These are phyloP conservation scores for Psephotus haematonotus DNA, from an alignment of 2,113 vertebrate species.

Conservation along the genomic window DNA sequence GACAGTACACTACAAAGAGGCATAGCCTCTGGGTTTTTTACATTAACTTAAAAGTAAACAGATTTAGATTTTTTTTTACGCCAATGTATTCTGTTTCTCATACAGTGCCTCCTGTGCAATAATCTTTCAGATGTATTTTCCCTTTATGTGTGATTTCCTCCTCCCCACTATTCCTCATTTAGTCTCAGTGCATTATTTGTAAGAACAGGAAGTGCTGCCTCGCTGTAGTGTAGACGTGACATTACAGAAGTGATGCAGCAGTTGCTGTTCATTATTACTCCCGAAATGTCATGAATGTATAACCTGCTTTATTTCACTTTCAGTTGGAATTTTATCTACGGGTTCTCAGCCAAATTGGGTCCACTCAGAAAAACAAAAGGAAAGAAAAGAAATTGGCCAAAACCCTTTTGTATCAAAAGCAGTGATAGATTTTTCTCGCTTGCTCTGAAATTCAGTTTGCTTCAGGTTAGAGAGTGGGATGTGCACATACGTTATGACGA, in stretches of 20 bases:
- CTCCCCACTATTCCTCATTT: slow-evolving; percentile 13
- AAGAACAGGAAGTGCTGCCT: slow-evolving; percentile 44
- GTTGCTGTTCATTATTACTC: slow-evolving; percentile 1
- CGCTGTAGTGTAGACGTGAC: not conserved
- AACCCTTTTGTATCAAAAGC: slow-evolving; percentile 5
- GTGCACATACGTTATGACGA: not conserved
- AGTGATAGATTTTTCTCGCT: not conserved
- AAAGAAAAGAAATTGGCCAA: not conserved
- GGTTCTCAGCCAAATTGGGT: slow-evolving; percentile 15
- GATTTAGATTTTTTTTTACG: slow-evolving; percentile 43
- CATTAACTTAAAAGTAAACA: slow-evolving; percentile 54
- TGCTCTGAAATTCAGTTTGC: not conserved
- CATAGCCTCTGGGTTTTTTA: slow-evolving; percentile 38
- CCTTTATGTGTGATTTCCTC: not conserved
- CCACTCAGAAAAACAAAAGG: not conserved
- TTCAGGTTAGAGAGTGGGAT: not conserved
- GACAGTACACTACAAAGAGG: slow-evolving; percentile 71
- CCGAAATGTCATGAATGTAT: slow-evolving; percentile 55
- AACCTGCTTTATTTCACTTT: slow-evolving; percentile 55
- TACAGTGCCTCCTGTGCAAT: slow-evolving; percentile 75
- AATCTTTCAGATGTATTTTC: slow-evolving; percentile 60
- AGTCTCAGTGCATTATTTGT: slow-evolving; percentile 37
- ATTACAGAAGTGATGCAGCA: not conserved
- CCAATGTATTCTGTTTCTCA: slow-evolving; percentile 68
- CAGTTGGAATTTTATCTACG: slow-evolving; percentile 22